phyloP scores from a whole-genome alignment of 2,797 vertebrate genomes.

The Alcedo quadribrachys region DNA sequence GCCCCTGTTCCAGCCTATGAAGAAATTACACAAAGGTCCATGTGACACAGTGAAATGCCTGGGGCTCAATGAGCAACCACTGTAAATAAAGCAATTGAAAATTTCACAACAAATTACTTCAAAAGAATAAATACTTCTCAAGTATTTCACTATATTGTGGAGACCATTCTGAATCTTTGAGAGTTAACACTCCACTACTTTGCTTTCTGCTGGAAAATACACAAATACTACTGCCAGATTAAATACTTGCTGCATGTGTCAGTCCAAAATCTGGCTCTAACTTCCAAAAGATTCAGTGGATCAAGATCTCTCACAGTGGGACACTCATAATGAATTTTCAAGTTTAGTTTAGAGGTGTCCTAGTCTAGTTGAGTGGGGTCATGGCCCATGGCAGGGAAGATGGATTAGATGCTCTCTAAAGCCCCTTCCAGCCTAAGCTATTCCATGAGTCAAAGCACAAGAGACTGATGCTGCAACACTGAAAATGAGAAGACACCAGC shows the following conservation, averaged over 20 bases:
- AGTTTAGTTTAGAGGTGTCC: not conserved
- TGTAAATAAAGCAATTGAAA: constrained; percentile 22
- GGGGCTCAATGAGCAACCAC: not conserved
- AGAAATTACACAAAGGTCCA: not conserved
- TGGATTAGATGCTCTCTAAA: too few species aligned
- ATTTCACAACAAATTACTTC: constrained; percentile 28
- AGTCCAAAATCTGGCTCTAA: not conserved
- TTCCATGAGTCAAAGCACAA: not conserved
- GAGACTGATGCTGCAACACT: not conserved
- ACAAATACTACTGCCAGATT: not conserved
- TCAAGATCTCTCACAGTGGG: not conserved
- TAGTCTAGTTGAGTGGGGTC: too few species aligned
- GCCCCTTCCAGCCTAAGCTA: too few species aligned
- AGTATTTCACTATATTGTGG: not conserved
- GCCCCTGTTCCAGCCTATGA: not conserved
- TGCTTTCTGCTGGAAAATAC: not conserved
- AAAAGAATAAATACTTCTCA: not conserved
- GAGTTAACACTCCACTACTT: not conserved
- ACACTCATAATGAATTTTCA: not conserved
- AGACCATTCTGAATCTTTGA: not conserved
- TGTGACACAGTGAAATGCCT: not conserved
- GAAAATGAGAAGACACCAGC: not conserved
- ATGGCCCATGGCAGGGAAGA: too few species aligned
- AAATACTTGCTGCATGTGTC: not conserved
- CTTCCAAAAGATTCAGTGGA: not conserved